Percentiles rank a stretch among this genome's conserved stretches.
Evolutionary conservation across 2,113 vertebrate genomes (phyloP).

Genomic region (Dascyllus trimaculatus): DNA sequence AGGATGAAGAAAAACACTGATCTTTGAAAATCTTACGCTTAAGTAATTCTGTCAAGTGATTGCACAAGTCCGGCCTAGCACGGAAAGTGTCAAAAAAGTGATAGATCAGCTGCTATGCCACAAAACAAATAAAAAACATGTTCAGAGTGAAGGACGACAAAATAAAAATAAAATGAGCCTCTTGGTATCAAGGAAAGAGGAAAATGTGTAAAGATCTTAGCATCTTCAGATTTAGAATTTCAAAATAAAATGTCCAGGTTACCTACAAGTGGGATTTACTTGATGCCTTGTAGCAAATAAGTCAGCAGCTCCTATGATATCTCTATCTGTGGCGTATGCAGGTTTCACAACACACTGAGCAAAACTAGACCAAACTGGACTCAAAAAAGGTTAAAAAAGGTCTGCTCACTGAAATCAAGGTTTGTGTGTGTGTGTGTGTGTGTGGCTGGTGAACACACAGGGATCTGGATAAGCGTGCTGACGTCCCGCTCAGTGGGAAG

Average conservation of each 20-base stretch:
- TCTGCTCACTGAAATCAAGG: neutral
- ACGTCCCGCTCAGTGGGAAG: conserved; percentile 51
- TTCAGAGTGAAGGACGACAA: neutral
- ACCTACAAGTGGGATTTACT: neutral
- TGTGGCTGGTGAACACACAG: neutral
- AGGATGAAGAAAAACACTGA: neutral
- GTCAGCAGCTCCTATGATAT: conserved; percentile 17
- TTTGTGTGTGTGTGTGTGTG: neutral
- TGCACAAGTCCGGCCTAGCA: neutral
- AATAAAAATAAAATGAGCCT: neutral
- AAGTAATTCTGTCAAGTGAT: neutral
- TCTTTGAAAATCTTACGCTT: neutral
- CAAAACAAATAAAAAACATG: neutral
- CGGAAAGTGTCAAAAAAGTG: too few species aligned
- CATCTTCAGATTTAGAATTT: neutral
- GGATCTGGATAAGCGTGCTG: neutral
- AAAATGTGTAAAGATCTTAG: neutral
- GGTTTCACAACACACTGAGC: conserved; percentile 1
- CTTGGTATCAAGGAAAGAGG: neutral
- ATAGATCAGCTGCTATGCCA: too few species aligned
- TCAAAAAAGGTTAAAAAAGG: neutral
- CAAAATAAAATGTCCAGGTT: conserved; percentile 1
- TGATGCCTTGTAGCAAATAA: neutral
- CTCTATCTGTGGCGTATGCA: neutral
- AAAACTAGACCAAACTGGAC: conserved; percentile 42